Conservation (phyloP, 2,888 invertebrate genomes). For the Kuschelorhynchus macadamiae region DNA sequence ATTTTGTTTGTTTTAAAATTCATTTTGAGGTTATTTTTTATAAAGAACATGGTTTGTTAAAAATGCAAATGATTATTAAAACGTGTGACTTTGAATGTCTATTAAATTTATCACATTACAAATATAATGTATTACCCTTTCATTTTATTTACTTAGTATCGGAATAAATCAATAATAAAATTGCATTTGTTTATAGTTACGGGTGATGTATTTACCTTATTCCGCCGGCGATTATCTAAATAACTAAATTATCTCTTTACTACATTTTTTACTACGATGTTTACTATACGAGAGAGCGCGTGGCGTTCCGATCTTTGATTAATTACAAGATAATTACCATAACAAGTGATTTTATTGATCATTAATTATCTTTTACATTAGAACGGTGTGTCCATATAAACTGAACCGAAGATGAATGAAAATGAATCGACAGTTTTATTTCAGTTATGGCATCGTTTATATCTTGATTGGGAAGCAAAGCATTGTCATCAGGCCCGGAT, state of each 20-base stretch:
- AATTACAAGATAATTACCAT: conserved; percentile 27
- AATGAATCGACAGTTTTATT: conserved; percentile 24
- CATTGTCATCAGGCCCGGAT: no score
- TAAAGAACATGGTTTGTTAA: no score
- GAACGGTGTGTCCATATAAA: conserved; percentile 10
- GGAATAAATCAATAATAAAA: no score
- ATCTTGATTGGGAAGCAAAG: conserved; percentile 33
- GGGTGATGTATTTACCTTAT: neutral
- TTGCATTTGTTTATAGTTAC: no score
- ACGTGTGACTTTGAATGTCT: no score
- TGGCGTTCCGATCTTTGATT: conserved; percentile 12
- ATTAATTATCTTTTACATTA: conserved; percentile 37
- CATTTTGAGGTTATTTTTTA: no score
- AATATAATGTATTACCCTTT: no score
- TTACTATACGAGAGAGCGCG: conserved; percentile 8
- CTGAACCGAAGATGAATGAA: conserved; percentile 33
- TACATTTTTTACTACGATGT: conserved; percentile 1
- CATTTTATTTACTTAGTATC: no score
- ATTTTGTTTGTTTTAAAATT: no score
- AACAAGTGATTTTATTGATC: conserved; percentile 13
- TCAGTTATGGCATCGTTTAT: conserved; percentile 14
- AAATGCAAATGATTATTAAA: no score
- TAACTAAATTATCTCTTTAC: neutral
- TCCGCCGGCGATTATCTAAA: neutral
- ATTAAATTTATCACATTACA: no score